Evolutionary conservation across 1,140 invertebrate species (phyloP), one percentile per base, ranked within the genome.

Genomic region (Anastatus disparis): DNA sequence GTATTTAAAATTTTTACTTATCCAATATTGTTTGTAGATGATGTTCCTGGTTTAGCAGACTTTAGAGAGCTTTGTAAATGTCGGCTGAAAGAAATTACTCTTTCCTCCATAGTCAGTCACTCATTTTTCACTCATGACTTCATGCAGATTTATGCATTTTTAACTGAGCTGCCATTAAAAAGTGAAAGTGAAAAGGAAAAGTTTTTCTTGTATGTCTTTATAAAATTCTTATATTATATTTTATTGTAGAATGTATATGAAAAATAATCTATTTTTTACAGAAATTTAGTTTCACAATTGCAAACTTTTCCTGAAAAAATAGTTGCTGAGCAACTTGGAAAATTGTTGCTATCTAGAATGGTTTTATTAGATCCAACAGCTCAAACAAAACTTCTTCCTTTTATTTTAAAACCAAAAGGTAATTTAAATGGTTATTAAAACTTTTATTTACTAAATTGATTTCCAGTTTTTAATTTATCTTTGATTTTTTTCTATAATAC

Each of bases 91-190:
- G 88, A 90, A 80, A 70, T 82, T 63, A 87, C 90, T 71, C 83
- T 94, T 48, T 87, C 88, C 15, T 85, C 87, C 22, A 79, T 94
- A 17, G 81, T 93, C 1, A 82, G 90, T 76, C 90, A 95, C 83
- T 86, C 88, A 20, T 94, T 93, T 81, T 94, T 94, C 71, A 92
- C 90, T 74, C 92, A 95, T 81, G 91, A 94, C 76, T 95, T 96
- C 80, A 91, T 96, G 71, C 85, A 88, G 20, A 93, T 95, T 76
- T 89, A 94, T 81, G 91, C 90, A 68, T 95, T 95, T 85, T 83
- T 96, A 1, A 89, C 90, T 74, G 92, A 94, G 78, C 85, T 96
- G 59, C 92, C 94, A 6, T 75, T 95, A 12, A 95, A 95, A 82
- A 88, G 84, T 64, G 89, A 92, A 73, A 83, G 85, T 44, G 93